Evolutionary conservation across 2,113 vertebrate genomes (phyloP).

Genomic region (Perca flavescens): DNA sequence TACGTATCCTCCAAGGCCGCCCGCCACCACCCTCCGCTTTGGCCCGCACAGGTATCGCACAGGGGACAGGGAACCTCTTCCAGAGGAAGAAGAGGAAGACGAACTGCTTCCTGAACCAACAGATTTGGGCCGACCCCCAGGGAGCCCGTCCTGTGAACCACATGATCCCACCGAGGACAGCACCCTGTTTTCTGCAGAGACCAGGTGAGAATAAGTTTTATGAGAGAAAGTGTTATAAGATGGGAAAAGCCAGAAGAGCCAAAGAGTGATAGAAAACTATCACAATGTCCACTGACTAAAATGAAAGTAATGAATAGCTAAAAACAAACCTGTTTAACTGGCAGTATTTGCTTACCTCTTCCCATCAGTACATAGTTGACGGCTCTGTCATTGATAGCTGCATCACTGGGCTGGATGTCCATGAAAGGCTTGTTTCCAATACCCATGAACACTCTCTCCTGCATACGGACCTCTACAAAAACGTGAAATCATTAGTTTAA

Average conservation of each 20-base stretch:
- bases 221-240: no score
- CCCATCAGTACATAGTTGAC: conserved; percentile 78
- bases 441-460: conserved; percentile 87
- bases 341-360: conserved; percentile 72
- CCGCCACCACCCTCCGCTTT: conserved; percentile 42
- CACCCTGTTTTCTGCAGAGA: conserved; percentile 73
- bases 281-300: neutral
- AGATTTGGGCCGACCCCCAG: conserved; percentile 74
- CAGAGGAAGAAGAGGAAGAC: conserved; percentile 84
- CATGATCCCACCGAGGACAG: conserved; percentile 42
- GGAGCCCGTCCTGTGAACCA: conserved; percentile 43
- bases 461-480: conserved; percentile 84
- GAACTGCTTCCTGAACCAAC: conserved; percentile 80
- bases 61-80: conserved; percentile 77
- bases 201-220: neutral
- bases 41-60: conserved; percentile 68
- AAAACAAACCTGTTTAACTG: neutral
- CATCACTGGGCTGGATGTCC: conserved; percentile 87
- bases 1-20: conserved; percentile 59
- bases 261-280: neutral
- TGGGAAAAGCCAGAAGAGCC: neutral
- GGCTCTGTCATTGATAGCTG: conserved; percentile 84
- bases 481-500: neutral
- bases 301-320: neutral
- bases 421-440: conserved; percentile 87